Conservation (phyloP, 92 coral and sea anemone genomes). For the Pocillopora meandrina region DNA sequence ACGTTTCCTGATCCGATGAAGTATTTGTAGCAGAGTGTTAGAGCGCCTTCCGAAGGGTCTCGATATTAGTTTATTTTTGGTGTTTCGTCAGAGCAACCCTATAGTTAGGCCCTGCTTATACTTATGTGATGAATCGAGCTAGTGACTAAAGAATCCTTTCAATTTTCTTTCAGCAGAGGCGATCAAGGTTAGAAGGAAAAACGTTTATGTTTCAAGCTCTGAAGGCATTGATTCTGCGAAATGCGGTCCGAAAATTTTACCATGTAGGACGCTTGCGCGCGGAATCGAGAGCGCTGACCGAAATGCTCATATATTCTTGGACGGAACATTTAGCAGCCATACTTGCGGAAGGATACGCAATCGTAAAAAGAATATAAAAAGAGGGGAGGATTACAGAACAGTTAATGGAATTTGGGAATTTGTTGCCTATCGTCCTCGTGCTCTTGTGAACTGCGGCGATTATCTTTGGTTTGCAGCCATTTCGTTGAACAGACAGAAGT, state of each 20-base stretch:
- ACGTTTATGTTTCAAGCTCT: slow-evolving; percentile 18
- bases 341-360: background rate
- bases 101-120: too few species aligned
- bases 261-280: slow-evolving; percentile 42
- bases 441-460: background rate
- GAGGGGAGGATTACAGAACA: background rate
- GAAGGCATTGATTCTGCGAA: background rate
- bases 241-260: background rate
- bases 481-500: background rate
- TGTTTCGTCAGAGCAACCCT: too few species aligned
- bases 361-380: background rate
- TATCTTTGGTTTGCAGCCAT: background rate
- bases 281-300: slow-evolving; percentile 16
- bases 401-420: slow-evolving; percentile 3
- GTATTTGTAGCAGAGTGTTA: too few species aligned
- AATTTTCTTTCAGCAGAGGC: too few species aligned
- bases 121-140: too few species aligned
- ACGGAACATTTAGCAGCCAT: slow-evolving; percentile 7
- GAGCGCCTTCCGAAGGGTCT: too few species aligned
- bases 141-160: too few species aligned
- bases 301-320: slow-evolving; percentile 21
- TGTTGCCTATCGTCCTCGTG: background rate
- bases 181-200: background rate
- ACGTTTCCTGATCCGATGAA: too few species aligned
- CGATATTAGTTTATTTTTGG: too few species aligned